Conservation (phyloP, 2,797 vertebrate genomes). For the Eospalax fontanierii region DNA sequence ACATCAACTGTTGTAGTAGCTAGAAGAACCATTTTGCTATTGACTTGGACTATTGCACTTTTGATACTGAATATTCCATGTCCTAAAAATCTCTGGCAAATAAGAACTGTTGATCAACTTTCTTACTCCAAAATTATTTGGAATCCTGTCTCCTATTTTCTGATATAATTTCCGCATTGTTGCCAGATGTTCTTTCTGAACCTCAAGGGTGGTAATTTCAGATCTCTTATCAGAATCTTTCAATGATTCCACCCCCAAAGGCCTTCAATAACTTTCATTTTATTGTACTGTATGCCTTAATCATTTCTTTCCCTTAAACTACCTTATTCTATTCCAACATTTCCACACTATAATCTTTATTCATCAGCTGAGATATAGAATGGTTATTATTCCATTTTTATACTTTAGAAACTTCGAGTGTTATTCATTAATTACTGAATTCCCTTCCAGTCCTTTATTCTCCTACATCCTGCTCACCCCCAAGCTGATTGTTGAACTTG, state of each 20-base stretch:
- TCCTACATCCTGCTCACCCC: background rate
- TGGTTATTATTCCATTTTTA: background rate
- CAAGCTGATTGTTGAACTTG: background rate
- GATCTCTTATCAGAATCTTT: conserved; percentile 3
- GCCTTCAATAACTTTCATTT: background rate
- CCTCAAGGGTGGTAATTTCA: background rate
- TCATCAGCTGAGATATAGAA: background rate
- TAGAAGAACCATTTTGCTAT: background rate
- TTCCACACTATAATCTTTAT: background rate
- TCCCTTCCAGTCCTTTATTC: background rate
- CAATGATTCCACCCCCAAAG: background rate
- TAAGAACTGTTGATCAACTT: background rate
- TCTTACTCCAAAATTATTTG: background rate
- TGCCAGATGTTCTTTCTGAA: background rate
- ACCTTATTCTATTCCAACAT: background rate
- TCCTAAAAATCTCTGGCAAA: background rate
- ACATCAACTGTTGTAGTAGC: background rate
- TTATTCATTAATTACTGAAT: background rate
- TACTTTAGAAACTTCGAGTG: background rate
- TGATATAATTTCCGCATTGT: background rate
- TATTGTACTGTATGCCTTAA: background rate
- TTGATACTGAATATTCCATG: background rate
- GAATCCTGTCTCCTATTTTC: background rate
- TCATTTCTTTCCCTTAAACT: conserved; percentile 6
- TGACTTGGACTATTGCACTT: background rate